Evolutionary conservation across 1,140 invertebrate genomes (phyloP).

Genomic region (Temnothorax curvispinosus): DNA sequence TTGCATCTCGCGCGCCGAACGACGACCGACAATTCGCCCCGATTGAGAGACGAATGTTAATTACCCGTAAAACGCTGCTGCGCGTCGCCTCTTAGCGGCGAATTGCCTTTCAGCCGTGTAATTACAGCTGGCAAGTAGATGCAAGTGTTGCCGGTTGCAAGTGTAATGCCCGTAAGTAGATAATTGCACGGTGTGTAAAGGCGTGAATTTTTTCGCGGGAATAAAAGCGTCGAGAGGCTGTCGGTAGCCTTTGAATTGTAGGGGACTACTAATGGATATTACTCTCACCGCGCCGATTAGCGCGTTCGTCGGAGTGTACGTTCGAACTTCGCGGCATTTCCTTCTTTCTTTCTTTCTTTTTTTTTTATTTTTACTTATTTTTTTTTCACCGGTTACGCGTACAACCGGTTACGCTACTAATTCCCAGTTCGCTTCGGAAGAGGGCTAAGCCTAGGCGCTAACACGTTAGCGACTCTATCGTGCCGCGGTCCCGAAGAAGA

Average conservation of each 20-base stretch:
- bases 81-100: constrained; percentile 52
- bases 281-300: constrained; percentile 49
- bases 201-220: constrained; percentile 56
- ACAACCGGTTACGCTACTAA: constrained; percentile 41
- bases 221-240: constrained; percentile 67
- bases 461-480: constrained; percentile 41
- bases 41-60: constrained; percentile 72
- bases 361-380: background rate
- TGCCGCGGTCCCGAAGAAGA: constrained; percentile 40
- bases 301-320: constrained; percentile 23
- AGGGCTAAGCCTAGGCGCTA: constrained; percentile 31
- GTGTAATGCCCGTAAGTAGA: constrained; percentile 58
- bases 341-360: background rate
- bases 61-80: constrained; percentile 67
- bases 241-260: constrained; percentile 64
- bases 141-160: constrained; percentile 60
- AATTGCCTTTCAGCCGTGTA: constrained; percentile 58
- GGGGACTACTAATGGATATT: constrained; percentile 56
- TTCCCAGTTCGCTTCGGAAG: constrained; percentile 37
- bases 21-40: constrained; percentile 45
- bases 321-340: background rate
- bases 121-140: constrained; percentile 70
- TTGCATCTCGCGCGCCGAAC: constrained; percentile 6
- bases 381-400: background rate
- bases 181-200: constrained; percentile 58